Percentiles rank a stretch among this genome's conserved stretches.
Conservation (phyloP, 2,797 vertebrate species). For the Poliocrania exsul region DNA sequence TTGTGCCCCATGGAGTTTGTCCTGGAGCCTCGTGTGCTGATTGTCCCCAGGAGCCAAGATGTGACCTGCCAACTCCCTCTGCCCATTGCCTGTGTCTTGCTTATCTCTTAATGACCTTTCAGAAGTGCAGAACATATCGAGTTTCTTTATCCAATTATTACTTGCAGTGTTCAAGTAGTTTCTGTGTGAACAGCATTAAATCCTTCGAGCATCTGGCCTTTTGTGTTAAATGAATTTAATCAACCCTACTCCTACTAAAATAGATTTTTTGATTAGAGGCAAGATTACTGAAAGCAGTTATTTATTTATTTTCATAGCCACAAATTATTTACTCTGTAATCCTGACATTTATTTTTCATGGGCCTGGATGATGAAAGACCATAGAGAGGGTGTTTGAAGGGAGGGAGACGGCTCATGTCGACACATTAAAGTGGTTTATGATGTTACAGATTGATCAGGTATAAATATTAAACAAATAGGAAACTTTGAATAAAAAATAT, state of each 20-base stretch:
- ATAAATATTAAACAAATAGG: neutral
- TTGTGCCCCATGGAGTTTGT: fast-evolving
- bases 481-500: neutral
- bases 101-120: slow-evolving; percentile 6
- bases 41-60: neutral
- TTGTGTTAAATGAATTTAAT: slow-evolving; percentile 28
- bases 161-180: slow-evolving; percentile 9
- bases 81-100: neutral
- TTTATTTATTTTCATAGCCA: neutral
- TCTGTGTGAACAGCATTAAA: neutral
- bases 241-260: slow-evolving; percentile 1
- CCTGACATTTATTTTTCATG: neutral
- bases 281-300: neutral
- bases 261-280: slow-evolving; percentile 10
- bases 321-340: neutral
- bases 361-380: neutral
- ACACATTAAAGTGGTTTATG: neutral
- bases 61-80: neutral
- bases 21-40: neutral
- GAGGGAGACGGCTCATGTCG: neutral
- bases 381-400: neutral
- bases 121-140: neutral
- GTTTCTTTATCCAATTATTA: slow-evolving; percentile 1
- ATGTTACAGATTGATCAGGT: neutral
- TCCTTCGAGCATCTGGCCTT: neutral